Base-by-base conservation (phyloP, 2,113 vertebrate genomes). In the Alexandromys fortis region DNA sequence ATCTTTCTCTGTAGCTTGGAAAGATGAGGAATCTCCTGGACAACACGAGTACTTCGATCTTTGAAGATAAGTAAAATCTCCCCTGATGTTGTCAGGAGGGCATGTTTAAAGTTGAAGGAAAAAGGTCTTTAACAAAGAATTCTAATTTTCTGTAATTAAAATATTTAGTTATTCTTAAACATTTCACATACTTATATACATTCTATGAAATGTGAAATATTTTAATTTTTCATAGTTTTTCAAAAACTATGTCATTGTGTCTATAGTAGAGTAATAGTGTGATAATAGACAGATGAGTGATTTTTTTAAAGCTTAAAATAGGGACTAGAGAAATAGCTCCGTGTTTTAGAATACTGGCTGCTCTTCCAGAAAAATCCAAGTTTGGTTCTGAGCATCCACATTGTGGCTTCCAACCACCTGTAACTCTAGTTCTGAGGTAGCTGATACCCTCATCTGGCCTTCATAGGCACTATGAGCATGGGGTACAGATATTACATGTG, bases 151-250 rank as follows among this genome's bases (percentile, higher is more conserved):
- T 94, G n/a, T 45, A 63, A 19, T 49, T n/a, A 78, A 47, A 55
- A 58, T 63, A 63, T 70, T 96, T 88, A 75, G 35, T 95, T 89
- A 16, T 13, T 95, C 38, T 91, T 26, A 86, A 81, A 77, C 86
- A 95, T 68, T 96, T 93, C n/a, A 82, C 61, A 67, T 79, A 70
- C 38, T 68, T 92, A 4, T 79, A 45, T 89, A 76, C 28, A 9
- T 81, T 93, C 47, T 86, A 45, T 35, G 17, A 26, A 75, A 86
- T 58, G 24, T 95, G 42, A 65, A 67, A 0, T 77, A 94, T 47
- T 81, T 90, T 58, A 81, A 45, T 22, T 77, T 91, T 91, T 61
- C 21, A 83, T 19, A 82, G 28, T 13, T 92, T 90, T 81, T n/a
- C 9, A 89, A 12, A 47, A 93, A 52, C 42, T 82, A 73, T 6